Evolutionary conservation across 2,888 invertebrate species (phyloP).

Genomic region (Diplolepis rosae): DNA sequence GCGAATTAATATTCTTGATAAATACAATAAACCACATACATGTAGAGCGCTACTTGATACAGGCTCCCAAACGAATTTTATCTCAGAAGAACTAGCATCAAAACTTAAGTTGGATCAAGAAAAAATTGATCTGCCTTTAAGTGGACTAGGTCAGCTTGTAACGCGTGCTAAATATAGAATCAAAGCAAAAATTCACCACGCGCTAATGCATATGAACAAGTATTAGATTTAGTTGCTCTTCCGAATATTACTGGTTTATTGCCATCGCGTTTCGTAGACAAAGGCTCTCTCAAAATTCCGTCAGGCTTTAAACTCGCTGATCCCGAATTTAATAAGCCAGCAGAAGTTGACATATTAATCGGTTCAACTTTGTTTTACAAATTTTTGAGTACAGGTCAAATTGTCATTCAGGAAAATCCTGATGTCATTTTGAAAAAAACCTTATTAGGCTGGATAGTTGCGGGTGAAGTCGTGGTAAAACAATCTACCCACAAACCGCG

Average conservation of each 20-base stretch:
- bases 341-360: constrained; percentile 38
- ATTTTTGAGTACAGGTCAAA: too few species aligned
- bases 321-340: too few species aligned
- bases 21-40: not conserved
- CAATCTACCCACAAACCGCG: too few species aligned
- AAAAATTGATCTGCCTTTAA: too few species aligned
- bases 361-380: too few species aligned
- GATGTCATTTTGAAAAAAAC: not conserved
- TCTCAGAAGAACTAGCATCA: not conserved
- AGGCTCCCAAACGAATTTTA: constrained; percentile 27
- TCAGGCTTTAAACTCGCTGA: constrained; percentile 39
- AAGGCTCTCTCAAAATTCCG: constrained; percentile 9
- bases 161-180: not conserved
- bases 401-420: not conserved
- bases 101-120: not conserved
- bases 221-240: too few species aligned
- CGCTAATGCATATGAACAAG: not conserved
- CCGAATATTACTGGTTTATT: constrained; percentile 4
- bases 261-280: constrained; percentile 6
- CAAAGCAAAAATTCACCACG: not conserved
- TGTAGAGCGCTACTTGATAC: not conserved
- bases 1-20: not conserved
- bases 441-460: constrained; percentile 36
- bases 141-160: not conserved
- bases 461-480: constrained; percentile 44